Percentiles rank a stretch among this genome's conserved stretches.
These are phyloP conservation scores for Anolis carolinensis DNA, from an alignment of 2,113 vertebrate species.

Conservation along the genomic window DNA sequence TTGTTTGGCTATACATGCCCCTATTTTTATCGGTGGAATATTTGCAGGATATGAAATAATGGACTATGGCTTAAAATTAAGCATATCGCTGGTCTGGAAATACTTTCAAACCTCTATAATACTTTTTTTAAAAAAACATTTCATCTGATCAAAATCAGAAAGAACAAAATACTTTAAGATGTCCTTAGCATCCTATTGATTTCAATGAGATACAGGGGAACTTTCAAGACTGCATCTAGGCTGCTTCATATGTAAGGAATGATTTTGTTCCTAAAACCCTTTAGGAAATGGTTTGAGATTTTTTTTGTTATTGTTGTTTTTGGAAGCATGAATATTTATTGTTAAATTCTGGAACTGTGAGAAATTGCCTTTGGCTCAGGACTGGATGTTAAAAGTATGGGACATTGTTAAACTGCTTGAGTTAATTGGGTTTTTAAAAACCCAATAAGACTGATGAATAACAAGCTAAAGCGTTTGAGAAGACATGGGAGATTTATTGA, in stretches of 20 bases:
- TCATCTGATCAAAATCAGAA: no score
- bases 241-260: neutral
- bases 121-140: neutral
- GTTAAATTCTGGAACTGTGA: constrained; percentile 19
- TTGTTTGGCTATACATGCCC: no score
- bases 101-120: no score
- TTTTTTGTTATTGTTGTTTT: neutral
- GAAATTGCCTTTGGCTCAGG: constrained; percentile 9
- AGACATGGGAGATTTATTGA: constrained; percentile 17
- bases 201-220: neutral
- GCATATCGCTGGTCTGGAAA: no score
- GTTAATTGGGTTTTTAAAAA: constrained; percentile 18
- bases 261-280: neutral
- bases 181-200: neutral
- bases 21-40: no score
- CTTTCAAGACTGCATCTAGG: neutral
- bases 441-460: constrained; percentile 6
- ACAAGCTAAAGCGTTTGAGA: constrained; percentile 4
- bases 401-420: constrained; percentile 16
- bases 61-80: no score
- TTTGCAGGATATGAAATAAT: no score
- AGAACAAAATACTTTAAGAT: neutral
- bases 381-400: neutral
- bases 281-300: constrained; percentile 17
- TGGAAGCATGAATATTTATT: constrained; percentile 14